Conservation (phyloP, 2,797 vertebrate species). For the Meda fulgida region DNA sequence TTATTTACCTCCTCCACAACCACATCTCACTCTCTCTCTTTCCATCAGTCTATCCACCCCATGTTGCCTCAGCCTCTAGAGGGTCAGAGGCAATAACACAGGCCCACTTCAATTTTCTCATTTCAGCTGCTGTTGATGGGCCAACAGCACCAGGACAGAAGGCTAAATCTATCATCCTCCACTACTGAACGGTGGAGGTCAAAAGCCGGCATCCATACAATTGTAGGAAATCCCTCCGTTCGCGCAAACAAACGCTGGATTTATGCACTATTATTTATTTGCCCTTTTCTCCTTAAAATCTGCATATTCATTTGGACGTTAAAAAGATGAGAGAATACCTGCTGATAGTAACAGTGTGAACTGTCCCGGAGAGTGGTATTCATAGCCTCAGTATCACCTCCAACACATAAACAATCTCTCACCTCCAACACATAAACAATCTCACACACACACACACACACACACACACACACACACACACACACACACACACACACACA, state of each 20-base stretch:
- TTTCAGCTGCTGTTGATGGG: slow-evolving; percentile 80
- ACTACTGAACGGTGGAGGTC: slow-evolving; percentile 74
- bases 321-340: slow-evolving; percentile 64
- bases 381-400: slow-evolving; percentile 64
- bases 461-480: no score
- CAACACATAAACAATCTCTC: background rate
- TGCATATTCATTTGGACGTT: slow-evolving; percentile 68
- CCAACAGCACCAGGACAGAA: slow-evolving; percentile 82
- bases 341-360: slow-evolving; percentile 62
- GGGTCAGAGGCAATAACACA: slow-evolving; percentile 79
- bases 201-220: slow-evolving; percentile 70
- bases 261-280: slow-evolving; percentile 76
- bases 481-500: background rate
- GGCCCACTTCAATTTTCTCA: slow-evolving; percentile 78
- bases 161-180: slow-evolving; percentile 78
- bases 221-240: slow-evolving; percentile 69
- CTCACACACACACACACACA: background rate
- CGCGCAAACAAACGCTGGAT: background rate
- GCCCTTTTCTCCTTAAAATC: slow-evolving; percentile 68
- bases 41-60: slow-evolving; percentile 44
- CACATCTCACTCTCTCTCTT: slow-evolving; percentile 39
- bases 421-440: no score
- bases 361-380: slow-evolving; percentile 72
- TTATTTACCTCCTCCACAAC: slow-evolving; percentile 74
- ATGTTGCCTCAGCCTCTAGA: slow-evolving; percentile 55